Conservation (phyloP, 1,140 invertebrate genomes). For the Halictus rubicundus region DNA sequence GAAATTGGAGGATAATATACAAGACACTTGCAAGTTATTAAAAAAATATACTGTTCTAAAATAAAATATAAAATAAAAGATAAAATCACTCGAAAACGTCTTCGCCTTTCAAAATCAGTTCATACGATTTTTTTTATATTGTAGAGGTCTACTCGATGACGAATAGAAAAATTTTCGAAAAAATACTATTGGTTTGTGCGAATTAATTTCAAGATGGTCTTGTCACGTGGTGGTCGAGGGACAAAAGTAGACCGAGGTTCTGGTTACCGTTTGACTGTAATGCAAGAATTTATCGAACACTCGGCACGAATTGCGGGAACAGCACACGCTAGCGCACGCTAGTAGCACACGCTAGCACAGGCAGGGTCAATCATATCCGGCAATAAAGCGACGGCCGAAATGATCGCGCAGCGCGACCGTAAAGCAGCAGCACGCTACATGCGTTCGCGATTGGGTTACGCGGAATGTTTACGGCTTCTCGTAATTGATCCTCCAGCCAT, state of each 20-base stretch:
- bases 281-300: neutral
- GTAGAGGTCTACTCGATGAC: too few relatives aligned
- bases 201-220: neutral
- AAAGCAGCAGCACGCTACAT: neutral
- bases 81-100: too few relatives aligned
- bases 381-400: constrained; percentile 37
- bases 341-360: constrained; percentile 9
- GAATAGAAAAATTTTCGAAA: too few relatives aligned
- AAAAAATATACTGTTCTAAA: too few relatives aligned
- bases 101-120: too few relatives aligned
- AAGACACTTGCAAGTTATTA: too few relatives aligned
- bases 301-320: constrained; percentile 22
- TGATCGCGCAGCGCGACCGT: constrained; percentile 8
- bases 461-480: constrained; percentile 34
- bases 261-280: neutral
- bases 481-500: constrained; percentile 47
- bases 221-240: neutral
- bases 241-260: neutral
- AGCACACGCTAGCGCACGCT: constrained; percentile 8
- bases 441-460: constrained; percentile 34
- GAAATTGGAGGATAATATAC: too few relatives aligned
- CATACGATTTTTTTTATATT: too few relatives aligned
- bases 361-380: constrained; percentile 41
- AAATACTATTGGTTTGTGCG: too few relatives aligned
- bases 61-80: too few relatives aligned